Evolutionary conservation across 2,888 invertebrate species (phyloP), one percentile per base, ranked within the genome.

Genomic region (Cryptus armator): DNA sequence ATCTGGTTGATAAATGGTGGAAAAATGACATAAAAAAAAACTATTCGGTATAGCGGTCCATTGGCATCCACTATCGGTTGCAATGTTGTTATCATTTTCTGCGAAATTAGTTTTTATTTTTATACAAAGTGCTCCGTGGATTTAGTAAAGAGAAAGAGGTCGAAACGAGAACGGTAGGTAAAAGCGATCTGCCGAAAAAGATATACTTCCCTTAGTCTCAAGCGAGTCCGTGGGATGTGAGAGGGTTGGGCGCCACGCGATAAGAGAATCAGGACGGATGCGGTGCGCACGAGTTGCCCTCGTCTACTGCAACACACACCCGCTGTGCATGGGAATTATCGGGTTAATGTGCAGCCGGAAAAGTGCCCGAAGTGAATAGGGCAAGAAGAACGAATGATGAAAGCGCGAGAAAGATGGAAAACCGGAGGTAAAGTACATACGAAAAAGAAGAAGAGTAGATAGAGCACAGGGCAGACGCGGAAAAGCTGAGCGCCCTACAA

Each of bases 261-360:
- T 85, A 81, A 87, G 81, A 68, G 81, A 84, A 83, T 86, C 74
- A 79, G 70, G 77, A 53, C 56, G 56, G 79, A 75, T 64, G 53
- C 1, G 5, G 24, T 37, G 43, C 7, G 62, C 7, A 51, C 43
- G 12, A 51, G 67, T 62, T 81, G 37, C 56, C 4, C 56, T 56
- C 56, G 56, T 19, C 24, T 24, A 56, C n/a, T 37, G 12, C 32
- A 48, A 48, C 48, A 14, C 0, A n/a, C 19, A 56, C 4, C 59
- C 6, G 59, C 37, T 62, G 72, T 74, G 72, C 72, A 46, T 86
- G 77, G 72, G 82, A 87, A 86, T 87, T 84, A 87, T 84, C 86
- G 81, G 81, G 75, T 67, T 80, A 86, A 86, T 83, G 81, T 62
- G 83, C 74, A 74, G 75, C 67, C 76, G 77, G 76, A 80, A 71